Base-by-base conservation (phyloP, 2,113 vertebrate genomes). In the Nibea albiflora region DNA sequence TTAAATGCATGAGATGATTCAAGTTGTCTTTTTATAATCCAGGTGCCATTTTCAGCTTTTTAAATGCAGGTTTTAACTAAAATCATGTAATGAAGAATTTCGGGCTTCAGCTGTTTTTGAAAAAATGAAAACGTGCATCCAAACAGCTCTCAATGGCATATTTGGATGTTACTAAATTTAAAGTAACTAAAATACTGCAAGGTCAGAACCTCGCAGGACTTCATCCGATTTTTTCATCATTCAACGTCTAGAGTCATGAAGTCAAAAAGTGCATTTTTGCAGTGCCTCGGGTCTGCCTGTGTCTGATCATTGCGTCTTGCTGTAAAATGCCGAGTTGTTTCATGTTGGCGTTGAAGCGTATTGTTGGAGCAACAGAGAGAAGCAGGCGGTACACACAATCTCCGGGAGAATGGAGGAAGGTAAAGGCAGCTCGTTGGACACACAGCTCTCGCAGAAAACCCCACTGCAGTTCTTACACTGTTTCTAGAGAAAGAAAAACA, bases 361-460 rank as follows among this genome's bases (percentile, higher is more conserved):
- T 16, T 97, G 96, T 71, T 96, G 95, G 26, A 98, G 95, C 28
- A 99, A 85, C 62, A 9, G 90, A 5, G 92, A 5, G 74, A 96
- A 96, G 84, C 98, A 99, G 57, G 88, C 39, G 1, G 92, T 89
- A 72, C 98, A 99, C 31, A 98, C 97, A 0, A 78, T 89, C 90
- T 97, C 95, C 0, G 97, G 98, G 71, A 96, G 93, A 67, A 98
- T 98, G 73, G 96, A 98, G 11, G 97, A 98, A 0, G 98, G 97
- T 4, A 99, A 92, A 1, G 97, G 98, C 85, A 98, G 92, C 92
- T 97, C 94, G 0, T 97, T 94, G 3, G 85, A 89, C 0, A 96
- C 95, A 11, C 98, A 98, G 82, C 89, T 88, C 61, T 94, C 89
- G 12, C 97, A 99, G 95, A 98, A 97, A 39, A 91, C 83, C 0